Evolutionary conservation across 2,888 invertebrate species (phyloP).

Genomic region (Kuschelorhynchus macadamiae): DNA sequence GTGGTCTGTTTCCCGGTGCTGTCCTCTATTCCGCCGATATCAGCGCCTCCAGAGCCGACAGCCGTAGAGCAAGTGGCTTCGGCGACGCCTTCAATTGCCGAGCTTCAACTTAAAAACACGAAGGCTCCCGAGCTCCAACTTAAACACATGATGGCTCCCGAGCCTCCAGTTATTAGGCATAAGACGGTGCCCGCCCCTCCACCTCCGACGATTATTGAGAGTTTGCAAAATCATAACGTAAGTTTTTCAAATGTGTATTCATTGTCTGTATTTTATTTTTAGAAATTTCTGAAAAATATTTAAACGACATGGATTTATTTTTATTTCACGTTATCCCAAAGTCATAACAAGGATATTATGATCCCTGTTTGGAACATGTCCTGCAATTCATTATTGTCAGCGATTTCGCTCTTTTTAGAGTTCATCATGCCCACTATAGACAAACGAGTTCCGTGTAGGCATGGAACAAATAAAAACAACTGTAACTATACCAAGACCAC

Average conservation of each 20-base stretch:
- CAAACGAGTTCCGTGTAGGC: too few species aligned
- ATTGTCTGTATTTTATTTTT: too few species aligned
- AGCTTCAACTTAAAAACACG: not conserved
- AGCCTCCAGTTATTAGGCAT: not conserved
- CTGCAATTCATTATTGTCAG: too few species aligned
- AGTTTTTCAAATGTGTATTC: not conserved
- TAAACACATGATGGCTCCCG: constrained; percentile 23
- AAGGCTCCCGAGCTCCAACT: not conserved
- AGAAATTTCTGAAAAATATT: not conserved
- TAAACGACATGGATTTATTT: not conserved
- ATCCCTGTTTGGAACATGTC: too few species aligned
- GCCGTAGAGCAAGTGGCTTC: constrained; percentile 27
- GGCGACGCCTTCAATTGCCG: constrained; percentile 29
- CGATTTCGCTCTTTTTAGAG: too few species aligned
- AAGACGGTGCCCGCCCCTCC: constrained; percentile 50
- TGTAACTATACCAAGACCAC: too few species aligned
- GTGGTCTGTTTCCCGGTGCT: constrained; percentile 67
- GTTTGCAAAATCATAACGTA: constrained; percentile 30
- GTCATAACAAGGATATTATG: too few species aligned
- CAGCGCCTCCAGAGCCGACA: constrained; percentile 38
- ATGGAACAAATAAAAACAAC: too few species aligned
- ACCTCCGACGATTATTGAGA: constrained; percentile 55
- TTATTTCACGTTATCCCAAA: too few species aligned
- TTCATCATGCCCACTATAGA: too few species aligned
- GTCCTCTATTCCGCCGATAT: constrained; percentile 58